Conservation (phyloP, 37 sponge, comb jelly and placozoan genomes). For the Halichondria panicea region DNA sequence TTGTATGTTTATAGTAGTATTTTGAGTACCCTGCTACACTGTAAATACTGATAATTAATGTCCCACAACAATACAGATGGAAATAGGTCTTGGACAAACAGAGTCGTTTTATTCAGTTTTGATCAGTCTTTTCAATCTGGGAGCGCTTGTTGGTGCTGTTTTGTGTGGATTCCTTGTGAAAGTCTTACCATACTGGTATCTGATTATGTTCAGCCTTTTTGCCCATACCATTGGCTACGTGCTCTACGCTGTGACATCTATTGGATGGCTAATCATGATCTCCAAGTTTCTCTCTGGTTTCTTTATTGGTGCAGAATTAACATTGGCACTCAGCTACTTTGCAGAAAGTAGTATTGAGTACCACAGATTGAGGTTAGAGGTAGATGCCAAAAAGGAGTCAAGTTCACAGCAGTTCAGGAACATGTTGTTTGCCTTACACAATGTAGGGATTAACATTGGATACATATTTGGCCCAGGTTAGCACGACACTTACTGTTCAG, state of each 20-base stretch:
- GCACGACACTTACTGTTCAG: neutral
- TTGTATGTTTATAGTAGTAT: too few relatives aligned
- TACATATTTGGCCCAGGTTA: constrained; percentile 33
- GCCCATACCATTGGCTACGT: constrained; percentile 27
- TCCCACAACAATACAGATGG: too few relatives aligned
- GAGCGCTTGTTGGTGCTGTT: constrained; percentile 19
- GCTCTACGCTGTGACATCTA: constrained; percentile 11
- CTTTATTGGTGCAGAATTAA: constrained; percentile 30
- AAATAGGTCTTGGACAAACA: constrained; percentile 28
- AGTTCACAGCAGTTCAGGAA: neutral
- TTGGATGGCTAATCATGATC: constrained; percentile 17
- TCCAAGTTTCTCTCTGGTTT: constrained; percentile 30
- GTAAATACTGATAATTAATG: too few relatives aligned
- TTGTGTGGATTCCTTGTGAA: constrained; percentile 12
- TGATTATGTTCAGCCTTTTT: neutral
- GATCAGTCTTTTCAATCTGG: constrained; percentile 20
- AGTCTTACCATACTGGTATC: constrained; percentile 30
- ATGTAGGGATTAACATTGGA: constrained; percentile 20
- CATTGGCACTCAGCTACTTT: constrained; percentile 21
- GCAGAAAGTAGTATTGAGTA: constrained; percentile 16
- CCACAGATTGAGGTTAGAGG: neutral
- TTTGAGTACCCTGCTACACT: too few relatives aligned
- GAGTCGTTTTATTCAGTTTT: constrained; percentile 30
- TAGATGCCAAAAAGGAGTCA: neutral
- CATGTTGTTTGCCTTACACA: constrained; percentile 25